Conservation (phyloP, 2,797 vertebrate species). For the Pantherophis vulpinus region DNA sequence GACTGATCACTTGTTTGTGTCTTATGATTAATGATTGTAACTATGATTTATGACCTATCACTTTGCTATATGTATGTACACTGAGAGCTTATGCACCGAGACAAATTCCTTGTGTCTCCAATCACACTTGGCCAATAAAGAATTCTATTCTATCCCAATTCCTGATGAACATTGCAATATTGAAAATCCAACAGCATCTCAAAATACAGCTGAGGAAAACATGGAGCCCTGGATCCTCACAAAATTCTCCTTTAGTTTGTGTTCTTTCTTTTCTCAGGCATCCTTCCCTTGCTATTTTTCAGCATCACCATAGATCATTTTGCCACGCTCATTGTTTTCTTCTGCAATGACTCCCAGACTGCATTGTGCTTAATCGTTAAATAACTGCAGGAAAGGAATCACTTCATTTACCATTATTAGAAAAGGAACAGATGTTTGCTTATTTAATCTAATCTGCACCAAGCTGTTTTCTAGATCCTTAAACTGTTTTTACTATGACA, state of each 20-base stretch:
- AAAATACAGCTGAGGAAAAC: slow-evolving; percentile 26
- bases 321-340: slow-evolving; percentile 42
- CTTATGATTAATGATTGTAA: too few species aligned
- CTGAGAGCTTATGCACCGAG: too few species aligned
- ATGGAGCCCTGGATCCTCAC: not conserved
- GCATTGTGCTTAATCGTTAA: slow-evolving; percentile 52
- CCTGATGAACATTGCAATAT: not conserved
- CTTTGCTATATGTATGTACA: too few species aligned
- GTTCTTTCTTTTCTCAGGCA: not conserved
- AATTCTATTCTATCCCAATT: not conserved
- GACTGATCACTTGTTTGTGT: too few species aligned
- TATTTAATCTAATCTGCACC: not conserved
- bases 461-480: not conserved
- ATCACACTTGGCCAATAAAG: too few species aligned
- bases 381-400: slow-evolving; percentile 42
- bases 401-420: slow-evolving; percentile 35
- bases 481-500: not conserved
- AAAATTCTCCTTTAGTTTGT: slow-evolving; percentile 19
- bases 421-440: slow-evolving; percentile 23
- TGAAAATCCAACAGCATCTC: not conserved
- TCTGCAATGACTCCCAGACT: slow-evolving; percentile 37
- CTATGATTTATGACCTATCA: too few species aligned
- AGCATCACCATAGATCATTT: slow-evolving; percentile 13
- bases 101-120: too few species aligned
- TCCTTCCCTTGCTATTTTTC: slow-evolving; percentile 42